Percentiles rank a stretch among this genome's conserved stretches.
Conservation (phyloP, 2,113 vertebrate species). For the Lasiurus cinereus region DNA sequence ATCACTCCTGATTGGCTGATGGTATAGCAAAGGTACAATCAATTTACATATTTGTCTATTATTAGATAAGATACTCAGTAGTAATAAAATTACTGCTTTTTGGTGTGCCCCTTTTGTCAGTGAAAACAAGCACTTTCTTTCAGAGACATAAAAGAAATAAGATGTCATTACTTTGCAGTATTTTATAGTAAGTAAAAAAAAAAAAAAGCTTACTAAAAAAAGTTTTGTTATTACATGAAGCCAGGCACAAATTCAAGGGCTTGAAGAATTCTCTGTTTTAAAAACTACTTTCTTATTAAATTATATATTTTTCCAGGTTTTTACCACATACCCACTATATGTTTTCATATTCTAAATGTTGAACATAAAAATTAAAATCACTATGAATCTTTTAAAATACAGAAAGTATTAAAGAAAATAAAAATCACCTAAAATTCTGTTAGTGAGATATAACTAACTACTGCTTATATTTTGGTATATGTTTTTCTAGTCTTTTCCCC, state of each 20-base stretch:
- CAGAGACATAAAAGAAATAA: neutral
- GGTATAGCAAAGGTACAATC: too few relatives aligned
- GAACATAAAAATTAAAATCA: slow-evolving; percentile 38
- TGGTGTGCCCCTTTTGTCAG: neutral
- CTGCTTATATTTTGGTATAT: neutral
- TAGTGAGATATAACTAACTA: neutral
- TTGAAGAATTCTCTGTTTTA: slow-evolving; percentile 67
- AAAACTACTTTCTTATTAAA: slow-evolving; percentile 67
- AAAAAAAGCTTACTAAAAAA: neutral
- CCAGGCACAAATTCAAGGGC: slow-evolving; percentile 47
- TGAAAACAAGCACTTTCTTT: neutral
- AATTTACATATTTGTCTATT: too few relatives aligned
- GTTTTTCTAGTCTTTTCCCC: neutral
- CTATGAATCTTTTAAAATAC: slow-evolving; percentile 36
- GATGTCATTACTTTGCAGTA: neutral
- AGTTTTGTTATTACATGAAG: neutral
- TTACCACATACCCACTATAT: neutral
- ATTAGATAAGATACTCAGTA: neutral
- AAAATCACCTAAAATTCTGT: slow-evolving; percentile 46
- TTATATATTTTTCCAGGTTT: neutral
- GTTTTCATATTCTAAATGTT: neutral
- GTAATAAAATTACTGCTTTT: slow-evolving; percentile 50
- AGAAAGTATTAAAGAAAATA: slow-evolving; percentile 39
- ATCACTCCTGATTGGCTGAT: too few relatives aligned
- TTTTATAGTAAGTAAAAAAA: neutral